Evolutionary conservation across 1,140 invertebrate genomes (phyloP), one percentile per base, ranked within the genome.

Genomic region (Neotoxoptera formosana): DNA sequence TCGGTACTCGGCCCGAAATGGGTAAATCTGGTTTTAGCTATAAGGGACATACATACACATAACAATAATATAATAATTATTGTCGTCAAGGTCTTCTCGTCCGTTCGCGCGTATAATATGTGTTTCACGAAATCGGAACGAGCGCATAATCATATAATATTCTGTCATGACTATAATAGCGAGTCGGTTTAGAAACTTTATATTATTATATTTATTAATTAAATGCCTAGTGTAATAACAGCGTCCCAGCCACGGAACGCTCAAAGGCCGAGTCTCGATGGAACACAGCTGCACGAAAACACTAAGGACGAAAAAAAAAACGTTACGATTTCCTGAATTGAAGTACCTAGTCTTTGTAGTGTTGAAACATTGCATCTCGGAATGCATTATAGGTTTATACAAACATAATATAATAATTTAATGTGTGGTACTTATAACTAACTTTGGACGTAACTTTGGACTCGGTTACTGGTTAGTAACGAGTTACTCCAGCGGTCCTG

Each of bases 61-160:
- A 47, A 86, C 47, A 25, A 41, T 51, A n/a, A 48, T 91, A 86
- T 47, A 25, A 41, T 51, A n/a, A 48, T 91, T 93, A 48, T 91
- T 93, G 45, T 25, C 7, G 81, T 83, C 91, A 93, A 93, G 91
- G 91, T 45, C 81, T 93, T 34, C 41, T n/a, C 47, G 25, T 48
- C 21, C 41, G 1, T 41, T n/a, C 56, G 36, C 48, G 48, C n/a
- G n/a, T n/a, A n/a, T n/a, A n/a, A n/a, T 51, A 34, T 48, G 67
- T 83, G 30, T 48, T 81, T 83, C 41, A 34, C 41, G 14, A 90
- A 90, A 60, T 90, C 53, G 56, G 36, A 90, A 41, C n/a, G 17
- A 67, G 17, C 36, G 17, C 30, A 76, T n/a, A 51, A 17, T 51
- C 0, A 53, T 53, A 53, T 53, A 3, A 14, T 76, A 89, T n/a